phyloP scores from a whole-genome alignment of 1,140 invertebrate species.

The Rhagoletis pomonella region DNA sequence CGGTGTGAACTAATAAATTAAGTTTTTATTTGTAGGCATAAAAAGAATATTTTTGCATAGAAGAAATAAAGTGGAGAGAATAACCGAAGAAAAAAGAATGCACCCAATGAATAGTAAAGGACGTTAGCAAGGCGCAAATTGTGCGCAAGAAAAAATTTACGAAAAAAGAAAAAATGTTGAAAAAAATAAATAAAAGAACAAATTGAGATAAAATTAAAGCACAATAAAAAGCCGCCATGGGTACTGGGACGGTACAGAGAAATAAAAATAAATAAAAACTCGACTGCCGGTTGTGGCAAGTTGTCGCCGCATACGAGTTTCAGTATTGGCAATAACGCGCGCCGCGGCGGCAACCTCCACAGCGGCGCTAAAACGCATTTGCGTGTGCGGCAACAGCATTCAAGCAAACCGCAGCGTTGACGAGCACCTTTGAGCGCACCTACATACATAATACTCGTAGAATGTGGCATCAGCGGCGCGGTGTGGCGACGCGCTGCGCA shows the following conservation, averaged over 20 bases:
- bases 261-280: neutral
- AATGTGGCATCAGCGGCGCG: neutral
- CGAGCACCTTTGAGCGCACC: neutral
- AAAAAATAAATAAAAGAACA: neutral
- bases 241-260: neutral
- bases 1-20: slow-evolving; percentile 49
- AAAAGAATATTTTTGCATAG: neutral
- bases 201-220: neutral
- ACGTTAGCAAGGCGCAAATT: neutral
- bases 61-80: neutral
- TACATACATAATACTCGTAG: neutral
- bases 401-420: neutral
- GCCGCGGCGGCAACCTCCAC: neutral
- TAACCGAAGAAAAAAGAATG: neutral
- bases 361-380: slow-evolving; percentile 36
- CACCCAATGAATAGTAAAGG: neutral
- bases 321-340: neutral
- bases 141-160: neutral
- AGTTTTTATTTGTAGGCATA: slow-evolving; percentile 32
- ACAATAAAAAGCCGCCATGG: neutral
- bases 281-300: neutral
- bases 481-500: neutral
- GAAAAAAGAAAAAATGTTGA: neutral
- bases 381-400: neutral
- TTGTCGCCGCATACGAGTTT: neutral